Evolutionary conservation across 2,113 vertebrate genomes (phyloP).

Genomic region (Fregata magnificens): DNA sequence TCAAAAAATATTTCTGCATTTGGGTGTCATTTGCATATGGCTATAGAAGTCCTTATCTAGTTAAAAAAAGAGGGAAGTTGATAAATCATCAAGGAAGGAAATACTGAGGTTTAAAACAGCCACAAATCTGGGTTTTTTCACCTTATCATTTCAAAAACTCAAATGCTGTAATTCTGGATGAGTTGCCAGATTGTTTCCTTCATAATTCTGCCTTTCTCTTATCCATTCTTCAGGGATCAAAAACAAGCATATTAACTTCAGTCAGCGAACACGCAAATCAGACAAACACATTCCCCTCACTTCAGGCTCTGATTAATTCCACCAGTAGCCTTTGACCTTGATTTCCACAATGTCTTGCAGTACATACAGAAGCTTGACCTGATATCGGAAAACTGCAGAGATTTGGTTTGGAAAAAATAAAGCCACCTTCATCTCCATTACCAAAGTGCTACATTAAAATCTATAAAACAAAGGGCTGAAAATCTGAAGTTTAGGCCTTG

Average conservation of each 20-base stretch:
- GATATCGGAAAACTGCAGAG: conserved; percentile 39
- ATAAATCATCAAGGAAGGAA: conserved; percentile 62
- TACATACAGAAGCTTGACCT: neutral
- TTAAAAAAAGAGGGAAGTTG: conserved; percentile 22
- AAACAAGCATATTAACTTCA: conserved; percentile 39
- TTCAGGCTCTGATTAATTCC: conserved; percentile 36
- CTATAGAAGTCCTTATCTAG: neutral
- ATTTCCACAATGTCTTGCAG: conserved; percentile 50
- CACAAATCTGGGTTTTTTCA: conserved; percentile 51
- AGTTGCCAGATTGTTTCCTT: conserved; percentile 58
- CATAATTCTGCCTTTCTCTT: conserved; percentile 46
- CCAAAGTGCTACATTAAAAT: conserved; percentile 14
- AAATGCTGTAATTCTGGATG: conserved; percentile 32
- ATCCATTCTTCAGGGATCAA: conserved; percentile 47
- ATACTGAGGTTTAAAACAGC: conserved; percentile 39
- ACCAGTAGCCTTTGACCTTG: conserved; percentile 46
- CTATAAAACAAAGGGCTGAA: conserved; percentile 57
- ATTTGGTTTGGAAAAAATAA: conserved; percentile 50
- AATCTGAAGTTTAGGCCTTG: conserved; percentile 51
- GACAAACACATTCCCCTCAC: conserved; percentile 23
- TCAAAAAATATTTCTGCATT: neutral
- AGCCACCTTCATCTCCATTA: conserved; percentile 31
- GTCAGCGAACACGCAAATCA: neutral
- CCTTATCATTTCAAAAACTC: conserved; percentile 45
- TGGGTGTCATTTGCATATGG: neutral